Percentiles rank a stretch among this genome's conserved stretches.
These are phyloP conservation scores for Plagiodera versicolora DNA, from an alignment of 2,888 invertebrate species.

Conservation along the genomic window DNA sequence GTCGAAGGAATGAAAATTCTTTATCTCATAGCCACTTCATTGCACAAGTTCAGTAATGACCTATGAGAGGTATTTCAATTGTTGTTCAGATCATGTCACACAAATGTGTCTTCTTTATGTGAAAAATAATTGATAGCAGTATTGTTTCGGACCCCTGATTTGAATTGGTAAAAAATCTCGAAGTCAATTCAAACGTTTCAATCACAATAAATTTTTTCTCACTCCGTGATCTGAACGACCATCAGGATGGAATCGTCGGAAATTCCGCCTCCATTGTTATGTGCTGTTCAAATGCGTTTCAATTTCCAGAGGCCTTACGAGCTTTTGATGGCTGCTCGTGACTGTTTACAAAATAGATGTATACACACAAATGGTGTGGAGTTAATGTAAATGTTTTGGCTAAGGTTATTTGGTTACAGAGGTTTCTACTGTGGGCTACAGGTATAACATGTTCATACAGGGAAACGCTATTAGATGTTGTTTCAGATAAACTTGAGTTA, in stretches of 20 bases:
- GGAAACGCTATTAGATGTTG: background rate
- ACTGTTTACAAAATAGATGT: background rate
- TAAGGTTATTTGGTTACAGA: background rate
- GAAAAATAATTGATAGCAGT: no score
- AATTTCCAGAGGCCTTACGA: background rate
- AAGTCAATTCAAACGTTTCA: no score
- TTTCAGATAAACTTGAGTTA: background rate
- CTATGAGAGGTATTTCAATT: no score
- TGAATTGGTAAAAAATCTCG: no score
- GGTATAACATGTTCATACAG: background rate
- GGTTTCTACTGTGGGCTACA: background rate
- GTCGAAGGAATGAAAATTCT: no score
- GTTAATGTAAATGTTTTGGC: slow-evolving; percentile 1
- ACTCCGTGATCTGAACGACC: no score
- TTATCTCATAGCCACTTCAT: no score
- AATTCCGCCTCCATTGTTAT: background rate
- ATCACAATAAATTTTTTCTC: no score
- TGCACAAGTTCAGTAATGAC: no score
- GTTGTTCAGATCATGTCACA: no score
- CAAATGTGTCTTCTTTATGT: no score
- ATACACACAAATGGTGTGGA: background rate
- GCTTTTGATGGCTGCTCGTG: background rate
- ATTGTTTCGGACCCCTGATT: no score
- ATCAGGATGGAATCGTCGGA: background rate
- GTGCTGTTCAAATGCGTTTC: background rate